These are phyloP conservation scores for Macaria notata DNA, from an alignment of 2,888 invertebrate species.

Conservation along the genomic window DNA sequence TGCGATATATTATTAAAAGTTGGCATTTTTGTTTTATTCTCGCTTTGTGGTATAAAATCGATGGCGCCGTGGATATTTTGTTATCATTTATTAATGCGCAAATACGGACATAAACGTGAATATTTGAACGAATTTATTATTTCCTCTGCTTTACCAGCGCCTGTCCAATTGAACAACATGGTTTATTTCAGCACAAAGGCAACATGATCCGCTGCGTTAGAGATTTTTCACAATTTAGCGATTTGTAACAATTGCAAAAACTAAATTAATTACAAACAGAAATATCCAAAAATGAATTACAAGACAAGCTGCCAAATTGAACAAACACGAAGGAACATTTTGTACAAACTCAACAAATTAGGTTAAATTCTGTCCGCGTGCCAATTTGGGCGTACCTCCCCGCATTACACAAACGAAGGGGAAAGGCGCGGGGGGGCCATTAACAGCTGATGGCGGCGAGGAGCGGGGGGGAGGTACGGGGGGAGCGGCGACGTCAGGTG, in stretches of 20 bases:
- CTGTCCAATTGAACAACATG: background rate
- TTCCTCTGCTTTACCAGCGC: background rate
- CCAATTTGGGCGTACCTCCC: constrained; percentile 62
- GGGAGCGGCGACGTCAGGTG: constrained; percentile 68
- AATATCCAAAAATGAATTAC: constrained; percentile 3
- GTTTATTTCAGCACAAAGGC: background rate
- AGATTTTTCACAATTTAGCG: background rate
- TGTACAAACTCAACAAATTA: constrained; percentile 24
- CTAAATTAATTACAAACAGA: background rate
- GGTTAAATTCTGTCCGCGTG: constrained; percentile 39
- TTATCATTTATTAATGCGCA: constrained; percentile 42
- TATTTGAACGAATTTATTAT: constrained; percentile 2
- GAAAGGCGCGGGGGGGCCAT: constrained; percentile 73
- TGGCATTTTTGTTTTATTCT: constrained; percentile 74
- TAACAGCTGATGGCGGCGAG: constrained; percentile 78
- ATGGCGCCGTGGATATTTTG: constrained; percentile 44
- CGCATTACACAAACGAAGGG: constrained; percentile 82
- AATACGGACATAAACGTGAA: constrained; percentile 6
- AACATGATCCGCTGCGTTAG: no score
- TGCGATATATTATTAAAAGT: constrained; percentile 82
- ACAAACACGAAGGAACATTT: constrained; percentile 22
- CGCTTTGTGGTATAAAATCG: constrained; percentile 55
- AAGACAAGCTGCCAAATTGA: constrained; percentile 17
- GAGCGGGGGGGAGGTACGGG: constrained; percentile 40
- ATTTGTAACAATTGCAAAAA: no score